Percentiles rank a stretch among this genome's conserved stretches.
Evolutionary conservation across 2,797 vertebrate species (phyloP).

Genomic region (Myripristis murdjan): DNA sequence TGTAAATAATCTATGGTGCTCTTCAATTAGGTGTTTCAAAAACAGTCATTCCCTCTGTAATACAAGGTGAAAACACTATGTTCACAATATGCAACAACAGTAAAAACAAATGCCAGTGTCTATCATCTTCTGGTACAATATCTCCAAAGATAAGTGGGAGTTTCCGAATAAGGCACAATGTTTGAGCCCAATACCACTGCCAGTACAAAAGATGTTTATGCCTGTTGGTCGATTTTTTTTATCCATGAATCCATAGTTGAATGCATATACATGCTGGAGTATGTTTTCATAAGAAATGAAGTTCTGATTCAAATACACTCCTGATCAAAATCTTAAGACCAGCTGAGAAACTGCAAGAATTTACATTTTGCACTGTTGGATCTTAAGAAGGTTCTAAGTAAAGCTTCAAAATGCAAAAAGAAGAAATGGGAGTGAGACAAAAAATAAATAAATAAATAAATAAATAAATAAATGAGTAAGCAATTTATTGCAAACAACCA

Average conservation of each 20-base stretch:
- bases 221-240: slow-evolving; percentile 16
- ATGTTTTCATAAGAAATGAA: slow-evolving; percentile 27
- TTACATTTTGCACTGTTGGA: no score
- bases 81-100: not conserved
- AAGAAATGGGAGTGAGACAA: no score
- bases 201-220: slow-evolving; percentile 15
- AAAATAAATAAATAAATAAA: no score
- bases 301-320: slow-evolving; percentile 15
- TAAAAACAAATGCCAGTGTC: slow-evolving; percentile 15
- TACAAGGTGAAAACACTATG: slow-evolving; percentile 3
- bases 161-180: slow-evolving; percentile 16
- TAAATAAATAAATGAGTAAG: no score
- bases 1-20: slow-evolving; percentile 3
- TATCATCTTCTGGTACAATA: slow-evolving; percentile 15
- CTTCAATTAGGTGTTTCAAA: slow-evolving; percentile 9
- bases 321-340: no score
- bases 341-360: no score
- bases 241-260: slow-evolving; percentile 36
- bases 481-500: no score
- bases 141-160: slow-evolving; percentile 4
- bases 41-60: slow-evolving; percentile 16
- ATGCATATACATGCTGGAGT: slow-evolving; percentile 25
- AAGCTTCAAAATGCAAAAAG: no score
- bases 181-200: slow-evolving; percentile 8
- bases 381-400: no score